phyloP scores from a whole-genome alignment of 2,113 vertebrate species.

The Cnemophilus loriae region DNA sequence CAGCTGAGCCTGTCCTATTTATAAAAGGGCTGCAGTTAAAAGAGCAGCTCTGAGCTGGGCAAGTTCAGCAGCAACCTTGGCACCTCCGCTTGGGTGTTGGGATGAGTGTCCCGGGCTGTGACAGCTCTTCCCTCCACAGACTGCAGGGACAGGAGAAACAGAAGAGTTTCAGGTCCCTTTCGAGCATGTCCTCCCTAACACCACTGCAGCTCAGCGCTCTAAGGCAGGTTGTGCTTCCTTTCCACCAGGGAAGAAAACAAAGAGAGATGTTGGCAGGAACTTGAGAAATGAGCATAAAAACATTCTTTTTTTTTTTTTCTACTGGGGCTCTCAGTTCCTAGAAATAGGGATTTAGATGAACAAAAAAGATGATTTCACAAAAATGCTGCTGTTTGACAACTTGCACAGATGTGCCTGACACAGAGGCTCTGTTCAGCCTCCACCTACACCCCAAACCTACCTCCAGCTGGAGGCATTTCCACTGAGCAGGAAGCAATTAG shows the following conservation, averaged over 20 bases:
- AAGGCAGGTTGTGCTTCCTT: background rate
- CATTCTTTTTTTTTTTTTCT: background rate
- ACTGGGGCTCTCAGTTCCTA: background rate
- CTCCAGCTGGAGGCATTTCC: background rate
- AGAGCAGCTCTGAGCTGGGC: background rate
- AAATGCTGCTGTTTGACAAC: background rate
- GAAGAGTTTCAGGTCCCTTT: background rate
- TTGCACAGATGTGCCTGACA: background rate
- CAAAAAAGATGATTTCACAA: background rate
- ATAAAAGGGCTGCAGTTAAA: constrained; percentile 9
- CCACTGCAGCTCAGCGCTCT: background rate
- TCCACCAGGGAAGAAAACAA: background rate
- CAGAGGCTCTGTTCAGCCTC: background rate
- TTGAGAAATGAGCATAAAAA: background rate
- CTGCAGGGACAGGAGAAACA: background rate
- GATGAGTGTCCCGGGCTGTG: background rate
- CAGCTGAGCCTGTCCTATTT: constrained; percentile 56
- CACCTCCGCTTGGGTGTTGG: background rate
- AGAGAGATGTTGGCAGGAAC: background rate
- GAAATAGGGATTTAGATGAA: background rate
- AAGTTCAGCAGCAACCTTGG: constrained; percentile 7
- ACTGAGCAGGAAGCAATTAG: constrained; percentile 2
- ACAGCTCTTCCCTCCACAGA: background rate
- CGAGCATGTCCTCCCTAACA: background rate
- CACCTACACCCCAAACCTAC: background rate